These are phyloP conservation scores for Anguilla japonica DNA, from an alignment of 2,113 vertebrate species.

Conservation along the genomic window DNA sequence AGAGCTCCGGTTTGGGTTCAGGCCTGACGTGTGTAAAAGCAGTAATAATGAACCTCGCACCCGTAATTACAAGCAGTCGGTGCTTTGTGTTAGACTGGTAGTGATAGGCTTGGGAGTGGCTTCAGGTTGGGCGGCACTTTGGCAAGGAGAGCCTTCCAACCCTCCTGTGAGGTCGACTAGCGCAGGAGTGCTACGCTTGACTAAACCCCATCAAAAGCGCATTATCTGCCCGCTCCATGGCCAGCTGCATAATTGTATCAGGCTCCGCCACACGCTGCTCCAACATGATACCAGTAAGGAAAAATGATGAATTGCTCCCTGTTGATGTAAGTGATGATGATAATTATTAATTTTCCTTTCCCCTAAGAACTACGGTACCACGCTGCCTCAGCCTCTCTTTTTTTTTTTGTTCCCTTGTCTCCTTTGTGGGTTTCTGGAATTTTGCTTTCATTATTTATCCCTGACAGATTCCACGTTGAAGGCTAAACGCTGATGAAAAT, in stretches of 20 bases:
- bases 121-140: constrained; percentile 43
- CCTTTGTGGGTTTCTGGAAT: constrained; percentile 57
- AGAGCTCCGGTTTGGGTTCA: neutral
- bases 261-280: constrained; percentile 81
- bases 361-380: constrained; percentile 61
- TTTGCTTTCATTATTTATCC: constrained; percentile 69
- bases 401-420: constrained; percentile 18
- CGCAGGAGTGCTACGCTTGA: constrained; percentile 89
- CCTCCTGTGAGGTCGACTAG: constrained; percentile 73
- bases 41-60: neutral
- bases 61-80: constrained; percentile 30
- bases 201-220: constrained; percentile 97
- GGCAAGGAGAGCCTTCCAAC: constrained; percentile 21
- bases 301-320: constrained; percentile 95
- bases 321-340: constrained; percentile 86
- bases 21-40: neutral
- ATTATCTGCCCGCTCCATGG: constrained; percentile 84
- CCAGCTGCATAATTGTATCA: constrained; percentile 93
- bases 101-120: constrained; percentile 1
- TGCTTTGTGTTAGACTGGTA: neutral
- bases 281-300: constrained; percentile 81
- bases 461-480: constrained; percentile 57
- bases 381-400: neutral
- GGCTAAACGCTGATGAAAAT: constrained; percentile 68
- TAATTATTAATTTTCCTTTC: constrained; percentile 95